phyloP scores from a whole-genome alignment of 2,888 invertebrate genomes.

The Ctenicera cuprea region DNA sequence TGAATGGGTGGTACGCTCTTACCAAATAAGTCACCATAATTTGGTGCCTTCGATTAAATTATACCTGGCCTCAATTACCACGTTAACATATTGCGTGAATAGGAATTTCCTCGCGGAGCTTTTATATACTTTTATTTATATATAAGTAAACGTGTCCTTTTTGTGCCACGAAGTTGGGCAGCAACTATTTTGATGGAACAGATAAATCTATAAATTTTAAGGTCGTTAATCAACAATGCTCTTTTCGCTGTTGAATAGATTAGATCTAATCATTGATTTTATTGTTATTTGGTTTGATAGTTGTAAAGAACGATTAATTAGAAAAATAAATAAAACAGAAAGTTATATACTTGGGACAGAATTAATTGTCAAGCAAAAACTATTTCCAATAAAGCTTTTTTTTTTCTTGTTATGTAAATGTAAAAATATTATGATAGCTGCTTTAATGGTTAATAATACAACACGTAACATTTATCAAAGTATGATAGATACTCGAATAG shows the following conservation, averaged over 20 bases:
- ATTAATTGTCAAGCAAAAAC: background rate
- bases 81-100: background rate
- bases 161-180: background rate
- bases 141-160: constrained; percentile 20
- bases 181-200: background rate
- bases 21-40: background rate
- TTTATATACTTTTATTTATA: constrained; percentile 7
- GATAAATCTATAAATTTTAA: constrained; percentile 5
- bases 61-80: constrained; percentile 6
- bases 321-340: constrained; percentile 3
- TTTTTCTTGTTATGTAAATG: too few relatives aligned
- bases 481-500: constrained; percentile 20
- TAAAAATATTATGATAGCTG: constrained; percentile 22
- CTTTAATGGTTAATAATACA: constrained; percentile 31
- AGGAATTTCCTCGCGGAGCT: constrained; percentile 12
- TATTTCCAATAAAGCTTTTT: background rate
- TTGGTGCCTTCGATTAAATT: constrained; percentile 13
- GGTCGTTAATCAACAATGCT: background rate
- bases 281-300: background rate
- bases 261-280: background rate
- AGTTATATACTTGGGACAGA: background rate
- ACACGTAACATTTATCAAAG: constrained; percentile 28
- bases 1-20: too few relatives aligned
- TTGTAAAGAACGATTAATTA: background rate
- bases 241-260: background rate